Percentiles rank a stretch among this genome's conserved stretches.
phyloP scores from a whole-genome alignment of 1,140 invertebrate genomes.

The Calephelis nemesis region DNA sequence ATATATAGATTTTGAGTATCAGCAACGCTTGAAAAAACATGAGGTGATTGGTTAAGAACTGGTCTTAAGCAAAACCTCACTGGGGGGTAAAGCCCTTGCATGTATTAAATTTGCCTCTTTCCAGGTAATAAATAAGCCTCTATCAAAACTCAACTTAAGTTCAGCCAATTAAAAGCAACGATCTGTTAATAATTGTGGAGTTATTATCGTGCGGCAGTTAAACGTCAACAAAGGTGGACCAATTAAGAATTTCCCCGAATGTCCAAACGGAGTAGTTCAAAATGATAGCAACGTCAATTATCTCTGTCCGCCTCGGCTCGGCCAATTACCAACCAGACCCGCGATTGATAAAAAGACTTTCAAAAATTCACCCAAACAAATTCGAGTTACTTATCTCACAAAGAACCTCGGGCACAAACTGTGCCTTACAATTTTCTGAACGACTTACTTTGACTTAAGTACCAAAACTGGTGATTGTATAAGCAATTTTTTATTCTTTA shows the following conservation, averaged over 20 bases:
- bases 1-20: no score
- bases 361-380: conserved; percentile 69
- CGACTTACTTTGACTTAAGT: conserved; percentile 40
- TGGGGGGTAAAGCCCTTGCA: conserved; percentile 1
- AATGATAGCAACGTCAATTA: conserved; percentile 74
- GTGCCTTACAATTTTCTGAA: conserved; percentile 42
- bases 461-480: not conserved
- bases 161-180: conserved; percentile 69
- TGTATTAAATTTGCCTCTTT: not conserved
- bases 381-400: conserved; percentile 56
- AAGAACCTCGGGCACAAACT: conserved; percentile 50
- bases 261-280: conserved; percentile 63
- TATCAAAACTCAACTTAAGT: conserved; percentile 39
- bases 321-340: conserved; percentile 66
- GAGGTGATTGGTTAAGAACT: not conserved
- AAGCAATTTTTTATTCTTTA: not conserved
- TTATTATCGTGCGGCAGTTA: conserved; percentile 72
- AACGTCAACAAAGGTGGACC: conserved; percentile 72
- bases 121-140: conserved; percentile 22
- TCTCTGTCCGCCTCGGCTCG: conserved; percentile 50
- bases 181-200: conserved; percentile 71
- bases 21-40: no score
- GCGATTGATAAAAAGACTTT: conserved; percentile 72
- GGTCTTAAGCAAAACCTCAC: conserved; percentile 1
- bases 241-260: conserved; percentile 78